Percentiles rank a stretch among this genome's conserved stretches.
Conservation (phyloP, 2,113 vertebrate species). For the Hippoglossus stenolepis region DNA sequence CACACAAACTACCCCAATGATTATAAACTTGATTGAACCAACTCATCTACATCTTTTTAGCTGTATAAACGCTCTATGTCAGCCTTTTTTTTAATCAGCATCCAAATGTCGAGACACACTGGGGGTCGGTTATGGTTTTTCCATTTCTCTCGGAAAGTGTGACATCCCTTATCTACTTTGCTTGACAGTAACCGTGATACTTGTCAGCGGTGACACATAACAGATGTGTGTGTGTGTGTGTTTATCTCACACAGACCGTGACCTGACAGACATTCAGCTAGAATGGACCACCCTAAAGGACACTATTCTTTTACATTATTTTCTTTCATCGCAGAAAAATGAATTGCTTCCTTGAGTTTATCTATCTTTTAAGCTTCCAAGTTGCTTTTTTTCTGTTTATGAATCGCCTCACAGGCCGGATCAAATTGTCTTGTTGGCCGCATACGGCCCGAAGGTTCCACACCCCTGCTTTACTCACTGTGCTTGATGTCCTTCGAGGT, state of each 20-base stretch:
- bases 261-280: background rate
- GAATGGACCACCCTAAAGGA: background rate
- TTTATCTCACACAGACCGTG: background rate
- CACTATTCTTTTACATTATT: background rate
- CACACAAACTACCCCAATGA: too few relatives aligned
- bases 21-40: too few relatives aligned
- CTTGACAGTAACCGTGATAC: background rate
- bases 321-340: background rate
- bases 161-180: background rate
- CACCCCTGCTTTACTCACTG: background rate
- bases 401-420: background rate
- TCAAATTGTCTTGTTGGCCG: background rate
- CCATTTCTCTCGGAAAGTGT: background rate
- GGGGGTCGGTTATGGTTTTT: background rate
- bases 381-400: background rate
- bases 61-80: too few relatives aligned
- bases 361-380: background rate
- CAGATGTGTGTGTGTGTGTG: background rate
- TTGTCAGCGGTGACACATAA: background rate
- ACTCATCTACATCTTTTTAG: too few relatives aligned
- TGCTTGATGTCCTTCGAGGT: background rate
- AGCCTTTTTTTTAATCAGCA: too few relatives aligned
- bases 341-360: too few relatives aligned
- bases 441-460: background rate
- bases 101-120: too few relatives aligned